These are phyloP conservation scores for Lasius platythorax DNA, from an alignment of 2,888 invertebrate genomes.

Conservation along the genomic window DNA sequence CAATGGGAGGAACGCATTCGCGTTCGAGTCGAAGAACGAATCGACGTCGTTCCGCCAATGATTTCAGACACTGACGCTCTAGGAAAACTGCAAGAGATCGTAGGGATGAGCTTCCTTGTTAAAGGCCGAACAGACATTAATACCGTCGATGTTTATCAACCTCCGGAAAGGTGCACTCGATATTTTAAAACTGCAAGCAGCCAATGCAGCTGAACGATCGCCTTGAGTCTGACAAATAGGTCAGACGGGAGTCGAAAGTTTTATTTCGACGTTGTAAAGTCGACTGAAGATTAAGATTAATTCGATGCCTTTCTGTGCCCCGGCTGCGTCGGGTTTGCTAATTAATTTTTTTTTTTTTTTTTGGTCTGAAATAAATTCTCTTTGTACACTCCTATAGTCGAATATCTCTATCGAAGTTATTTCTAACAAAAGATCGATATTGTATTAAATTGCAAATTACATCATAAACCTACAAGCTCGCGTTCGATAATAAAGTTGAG, in stretches of 20 bases:
- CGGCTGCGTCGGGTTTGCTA: neutral
- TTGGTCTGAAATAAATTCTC: neutral
- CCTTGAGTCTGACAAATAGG: slow-evolving; percentile 46
- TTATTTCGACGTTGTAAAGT: slow-evolving; percentile 38
- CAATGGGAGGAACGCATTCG: slow-evolving; percentile 20
- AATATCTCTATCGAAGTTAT: neutral
- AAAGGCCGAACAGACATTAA: neutral
- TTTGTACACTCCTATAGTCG: neutral
- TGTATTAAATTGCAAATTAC: neutral
- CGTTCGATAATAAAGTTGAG: slow-evolving; percentile 15
- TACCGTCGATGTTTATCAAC: slow-evolving; percentile 57
- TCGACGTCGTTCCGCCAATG: slow-evolving; percentile 17
- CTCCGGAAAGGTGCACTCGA: slow-evolving; percentile 56
- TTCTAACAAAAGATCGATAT: neutral
- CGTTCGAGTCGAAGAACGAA: slow-evolving; percentile 15
- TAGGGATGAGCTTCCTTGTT: slow-evolving; percentile 11
- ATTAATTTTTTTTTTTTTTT: slow-evolving; percentile 9
- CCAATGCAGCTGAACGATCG: slow-evolving; percentile 42
- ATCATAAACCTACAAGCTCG: neutral
- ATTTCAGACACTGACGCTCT: slow-evolving; percentile 12
- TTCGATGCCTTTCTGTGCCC: neutral
- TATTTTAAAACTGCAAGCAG: slow-evolving; percentile 67
- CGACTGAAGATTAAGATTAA: slow-evolving; percentile 34
- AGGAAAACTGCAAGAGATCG: slow-evolving; percentile 1
- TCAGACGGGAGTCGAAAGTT: slow-evolving; percentile 43